Evolutionary conservation across 2,797 vertebrate genomes (phyloP), one percentile per base, ranked within the genome.

Genomic region (Rhinichthys osculus): DNA sequence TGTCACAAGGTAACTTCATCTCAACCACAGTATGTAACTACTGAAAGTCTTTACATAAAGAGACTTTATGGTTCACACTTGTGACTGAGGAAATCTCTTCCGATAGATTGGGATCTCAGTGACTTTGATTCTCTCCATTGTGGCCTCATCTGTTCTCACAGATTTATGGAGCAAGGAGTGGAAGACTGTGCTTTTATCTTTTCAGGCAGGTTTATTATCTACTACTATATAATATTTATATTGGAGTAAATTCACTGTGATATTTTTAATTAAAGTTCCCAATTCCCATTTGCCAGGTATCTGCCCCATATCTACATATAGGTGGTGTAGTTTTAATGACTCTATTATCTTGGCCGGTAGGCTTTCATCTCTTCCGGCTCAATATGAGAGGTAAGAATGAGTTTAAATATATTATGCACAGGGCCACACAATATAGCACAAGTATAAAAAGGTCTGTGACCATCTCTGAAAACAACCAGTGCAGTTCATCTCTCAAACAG

Each of bases 261-360:
- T 1, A 44, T 47, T 82, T 33, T 7, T 33, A 66, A 30, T 66
- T 82, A 42, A 57, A 3, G 7, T 19, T 4, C n/a, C 66, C 0
- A 11, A 52, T 3, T 79, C 13, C 50, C 42, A 4, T 57, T 40
- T 69, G 4, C 8, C 35, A 99, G 97, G 92, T 98, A 83, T 97
- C 97, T 1, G 96, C 96, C 81, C 97, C 97, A 7, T 97, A 95
- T 88, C 92, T 97, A 47, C 97, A 98, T 2, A 47, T 98, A 88
- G 94, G 92, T 17, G 94, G 95, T 21, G 94, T 97, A 79, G 87
- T 90, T 2, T 13, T 95, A 17, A 97, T 97, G 96, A 93, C 95
- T 0, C 44, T 97, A 1, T 89, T 98, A 73, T 95, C 96, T 78
- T 98, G 97, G 97, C 97, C 97, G 0, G 89, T 97, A 83, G 94